A percentile compares a stretch with the other conserved stretches of the same genome.
phyloP scores from a whole-genome alignment of 2,113 vertebrate species.

The Nesoenas mayeri region DNA sequence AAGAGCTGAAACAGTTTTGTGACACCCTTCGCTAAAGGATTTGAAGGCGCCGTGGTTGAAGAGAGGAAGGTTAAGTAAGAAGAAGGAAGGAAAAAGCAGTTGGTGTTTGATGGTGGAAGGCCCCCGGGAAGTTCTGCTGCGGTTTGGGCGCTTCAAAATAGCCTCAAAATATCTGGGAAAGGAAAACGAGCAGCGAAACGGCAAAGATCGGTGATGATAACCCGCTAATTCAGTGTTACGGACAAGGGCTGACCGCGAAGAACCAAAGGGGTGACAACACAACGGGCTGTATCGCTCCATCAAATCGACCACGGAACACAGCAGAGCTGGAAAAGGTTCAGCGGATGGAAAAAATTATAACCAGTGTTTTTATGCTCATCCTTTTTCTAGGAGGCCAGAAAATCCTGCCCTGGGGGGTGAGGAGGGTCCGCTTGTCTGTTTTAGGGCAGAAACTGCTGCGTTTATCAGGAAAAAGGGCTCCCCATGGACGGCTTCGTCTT shows the following conservation, averaged over 20 bases:
- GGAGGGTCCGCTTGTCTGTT: neutral
- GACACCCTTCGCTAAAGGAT: neutral
- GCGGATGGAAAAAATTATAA: neutral
- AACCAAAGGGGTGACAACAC: fast-evolving
- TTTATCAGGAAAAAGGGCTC: neutral
- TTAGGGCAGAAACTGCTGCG: neutral
- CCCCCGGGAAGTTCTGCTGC: neutral
- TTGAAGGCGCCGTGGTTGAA: neutral
- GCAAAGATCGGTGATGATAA: neutral
- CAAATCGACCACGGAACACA: neutral
- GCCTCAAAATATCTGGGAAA: neutral
- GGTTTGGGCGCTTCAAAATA: neutral
- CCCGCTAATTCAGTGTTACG: neutral
- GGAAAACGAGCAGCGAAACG: neutral
- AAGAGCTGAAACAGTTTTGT: neutral
- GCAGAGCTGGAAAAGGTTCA: neutral
- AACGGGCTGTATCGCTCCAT: neutral
- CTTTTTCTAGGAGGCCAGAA: neutral
- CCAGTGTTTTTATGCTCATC: neutral
- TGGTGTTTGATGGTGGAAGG: neutral
- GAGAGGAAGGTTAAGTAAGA: neutral
- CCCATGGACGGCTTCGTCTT: neutral
- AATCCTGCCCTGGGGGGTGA: neutral
- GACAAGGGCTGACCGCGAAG: fast-evolving
- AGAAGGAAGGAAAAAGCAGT: neutral